Percentiles rank a stretch among this genome's conserved stretches.
Conservation (phyloP, 2,113 vertebrate species). For the Hassar affinis region DNA sequence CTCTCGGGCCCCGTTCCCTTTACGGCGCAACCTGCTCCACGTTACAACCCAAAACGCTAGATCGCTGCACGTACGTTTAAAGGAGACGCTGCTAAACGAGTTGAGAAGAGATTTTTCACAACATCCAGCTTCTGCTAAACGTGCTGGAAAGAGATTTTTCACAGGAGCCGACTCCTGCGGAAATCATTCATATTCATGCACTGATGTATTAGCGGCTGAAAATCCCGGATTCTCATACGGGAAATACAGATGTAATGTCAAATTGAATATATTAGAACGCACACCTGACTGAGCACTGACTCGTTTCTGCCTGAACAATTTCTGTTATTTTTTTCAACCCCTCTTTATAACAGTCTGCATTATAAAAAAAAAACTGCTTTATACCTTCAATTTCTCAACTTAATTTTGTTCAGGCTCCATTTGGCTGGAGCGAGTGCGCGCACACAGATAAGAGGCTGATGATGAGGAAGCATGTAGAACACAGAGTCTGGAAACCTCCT, state of each 20-base stretch:
- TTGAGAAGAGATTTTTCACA: slow-evolving; percentile 12
- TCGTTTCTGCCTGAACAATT: slow-evolving; percentile 73
- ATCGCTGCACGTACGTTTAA: background rate
- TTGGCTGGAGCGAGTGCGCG: slow-evolving; percentile 73
- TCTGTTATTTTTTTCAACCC: slow-evolving; percentile 62
- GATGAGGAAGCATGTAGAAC: slow-evolving; percentile 76
- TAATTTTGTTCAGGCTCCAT: slow-evolving; percentile 79
- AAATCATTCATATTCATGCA: slow-evolving; percentile 21
- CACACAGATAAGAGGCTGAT: slow-evolving; percentile 74
- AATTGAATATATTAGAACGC: slow-evolving; percentile 42
- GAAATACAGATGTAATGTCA: slow-evolving; percentile 13
- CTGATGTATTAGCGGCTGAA: background rate
- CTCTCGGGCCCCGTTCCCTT: background rate
- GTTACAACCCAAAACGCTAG: background rate
- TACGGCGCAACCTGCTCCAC: slow-evolving; percentile 63
- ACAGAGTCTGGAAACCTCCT: slow-evolving; percentile 71
- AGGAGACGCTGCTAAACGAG: background rate
- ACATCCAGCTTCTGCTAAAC: background rate
- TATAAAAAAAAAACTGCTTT: slow-evolving; percentile 60
- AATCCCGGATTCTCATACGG: background rate
- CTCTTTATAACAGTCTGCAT: slow-evolving; percentile 45
- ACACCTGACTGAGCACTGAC: slow-evolving; percentile 66
- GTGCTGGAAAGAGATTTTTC: slow-evolving; percentile 5
- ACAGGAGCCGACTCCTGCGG: background rate
- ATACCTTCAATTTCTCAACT: slow-evolving; percentile 75